Conservation (phyloP, 1,140 invertebrate genomes). For the Camponotus pennsylvanicus region DNA sequence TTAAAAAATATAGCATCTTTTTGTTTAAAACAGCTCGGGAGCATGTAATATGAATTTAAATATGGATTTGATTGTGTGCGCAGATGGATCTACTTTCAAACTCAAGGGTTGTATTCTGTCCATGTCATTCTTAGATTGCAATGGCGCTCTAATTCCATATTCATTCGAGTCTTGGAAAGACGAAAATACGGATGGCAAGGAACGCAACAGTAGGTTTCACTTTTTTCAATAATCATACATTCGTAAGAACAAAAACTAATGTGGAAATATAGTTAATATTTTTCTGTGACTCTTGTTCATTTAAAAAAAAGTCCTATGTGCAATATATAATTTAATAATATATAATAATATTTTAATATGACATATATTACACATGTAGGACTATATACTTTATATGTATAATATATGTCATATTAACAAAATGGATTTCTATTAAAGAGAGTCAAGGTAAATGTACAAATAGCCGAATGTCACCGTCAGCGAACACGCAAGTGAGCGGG, state of each 20-base stretch:
- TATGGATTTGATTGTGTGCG: slow-evolving; percentile 48
- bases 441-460: slow-evolving; percentile 82
- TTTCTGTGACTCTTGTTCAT: neutral
- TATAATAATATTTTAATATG: no score
- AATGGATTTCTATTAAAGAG: slow-evolving; percentile 73
- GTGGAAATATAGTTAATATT: neutral
- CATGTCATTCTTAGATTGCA: slow-evolving; percentile 98
- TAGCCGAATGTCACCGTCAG: slow-evolving; percentile 92
- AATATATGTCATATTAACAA: slow-evolving; percentile 38
- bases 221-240: slow-evolving; percentile 19
- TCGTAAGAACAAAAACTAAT: neutral
- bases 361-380: no score
- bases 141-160: slow-evolving; percentile 94
- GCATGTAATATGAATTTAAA: neutral
- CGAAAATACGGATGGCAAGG: slow-evolving; percentile 89
- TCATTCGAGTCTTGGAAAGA: slow-evolving; percentile 96
- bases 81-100: slow-evolving; percentile 96
- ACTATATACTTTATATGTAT: neutral
- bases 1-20: neutral
- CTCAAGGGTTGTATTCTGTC: slow-evolving; percentile 97
- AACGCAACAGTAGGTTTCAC: slow-evolving; percentile 87
- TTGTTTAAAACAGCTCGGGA: neutral
- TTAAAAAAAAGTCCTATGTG: neutral
- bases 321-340: no score
- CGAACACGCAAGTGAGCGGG: slow-evolving; percentile 84